phyloP scores from a whole-genome alignment of 2,888 invertebrate genomes.

The Apotomis turbidana region DNA sequence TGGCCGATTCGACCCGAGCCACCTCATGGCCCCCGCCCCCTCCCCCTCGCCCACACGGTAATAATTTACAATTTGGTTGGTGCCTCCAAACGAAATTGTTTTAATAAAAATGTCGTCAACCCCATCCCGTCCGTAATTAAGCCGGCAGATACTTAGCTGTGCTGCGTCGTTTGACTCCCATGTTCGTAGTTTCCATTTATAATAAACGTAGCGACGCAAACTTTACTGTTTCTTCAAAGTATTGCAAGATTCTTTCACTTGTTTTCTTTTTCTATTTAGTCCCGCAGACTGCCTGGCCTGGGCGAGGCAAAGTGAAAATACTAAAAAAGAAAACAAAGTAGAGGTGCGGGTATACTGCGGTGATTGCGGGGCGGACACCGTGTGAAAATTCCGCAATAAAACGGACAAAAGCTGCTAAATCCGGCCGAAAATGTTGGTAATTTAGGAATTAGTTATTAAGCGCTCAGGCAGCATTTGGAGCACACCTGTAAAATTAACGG shows the following conservation, averaged over 20 bases:
- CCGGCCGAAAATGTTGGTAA: conserved; percentile 9
- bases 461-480: conserved; percentile 1
- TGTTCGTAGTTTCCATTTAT: conserved; percentile 9
- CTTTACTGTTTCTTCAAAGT: conserved; percentile 7
- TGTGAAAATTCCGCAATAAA: conserved; percentile 24
- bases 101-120: conserved; percentile 37
- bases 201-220: conserved; percentile 4
- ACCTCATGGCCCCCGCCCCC: conserved; percentile 27
- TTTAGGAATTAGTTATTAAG: neutral
- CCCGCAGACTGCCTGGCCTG: neutral
- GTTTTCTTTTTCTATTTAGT: conserved; percentile 5
- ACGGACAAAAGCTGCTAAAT: conserved; percentile 6
- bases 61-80: conserved; percentile 35
- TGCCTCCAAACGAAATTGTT: conserved; percentile 32
- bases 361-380: neutral
- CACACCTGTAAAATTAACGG: conserved; percentile 12
- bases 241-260: conserved; percentile 5
- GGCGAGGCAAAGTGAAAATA: neutral
- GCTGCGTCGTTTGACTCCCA: conserved; percentile 2
- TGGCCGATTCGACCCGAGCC: conserved; percentile 39
- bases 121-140: conserved; percentile 27
- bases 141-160: conserved; percentile 20
- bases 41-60: conserved; percentile 13
- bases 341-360: conserved; percentile 19
- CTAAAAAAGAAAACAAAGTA: conserved; percentile 24